phyloP scores from a whole-genome alignment of 2,888 invertebrate genomes.

The Ceriagrion tenellum region DNA sequence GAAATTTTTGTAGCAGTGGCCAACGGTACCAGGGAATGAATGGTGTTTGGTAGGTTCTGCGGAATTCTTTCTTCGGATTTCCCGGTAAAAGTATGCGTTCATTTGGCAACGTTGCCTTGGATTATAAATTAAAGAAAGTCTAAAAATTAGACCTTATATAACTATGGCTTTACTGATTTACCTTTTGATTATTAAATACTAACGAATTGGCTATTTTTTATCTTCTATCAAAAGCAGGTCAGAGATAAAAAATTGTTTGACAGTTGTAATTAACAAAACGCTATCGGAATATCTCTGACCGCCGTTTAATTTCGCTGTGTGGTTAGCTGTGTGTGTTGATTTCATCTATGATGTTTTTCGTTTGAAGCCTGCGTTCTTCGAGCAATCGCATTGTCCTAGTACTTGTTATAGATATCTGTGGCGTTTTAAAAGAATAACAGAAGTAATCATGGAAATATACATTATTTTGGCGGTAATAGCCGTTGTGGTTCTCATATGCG shows the following conservation, averaged over 20 bases:
- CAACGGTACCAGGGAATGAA: too few relatives aligned
- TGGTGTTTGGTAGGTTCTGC: too few relatives aligned
- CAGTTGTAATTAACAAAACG: not conserved
- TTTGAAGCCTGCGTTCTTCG: too few relatives aligned
- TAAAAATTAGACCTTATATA: not conserved
- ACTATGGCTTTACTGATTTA: not conserved
- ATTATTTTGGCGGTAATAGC: not conserved
- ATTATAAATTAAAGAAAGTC: not conserved
- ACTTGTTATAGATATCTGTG: not conserved
- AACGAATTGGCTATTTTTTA: too few relatives aligned
- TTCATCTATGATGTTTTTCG: not conserved
- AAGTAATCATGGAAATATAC: not conserved
- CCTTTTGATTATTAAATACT: not conserved
- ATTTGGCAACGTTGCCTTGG: not conserved
- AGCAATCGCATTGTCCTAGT: too few relatives aligned
- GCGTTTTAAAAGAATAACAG: not conserved
- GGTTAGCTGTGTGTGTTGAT: not conserved
- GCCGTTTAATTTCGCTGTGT: constrained; percentile 9
- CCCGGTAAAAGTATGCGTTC: not conserved
- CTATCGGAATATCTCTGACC: not conserved
- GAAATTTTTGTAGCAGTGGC: too few relatives aligned
- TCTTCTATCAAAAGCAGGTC: too few relatives aligned
- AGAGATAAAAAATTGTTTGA: not conserved
- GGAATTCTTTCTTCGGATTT: not conserved
- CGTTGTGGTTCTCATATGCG: not conserved